These are phyloP conservation scores for Amazona guildingii DNA, from an alignment of 2,113 vertebrate genomes.

Conservation along the genomic window DNA sequence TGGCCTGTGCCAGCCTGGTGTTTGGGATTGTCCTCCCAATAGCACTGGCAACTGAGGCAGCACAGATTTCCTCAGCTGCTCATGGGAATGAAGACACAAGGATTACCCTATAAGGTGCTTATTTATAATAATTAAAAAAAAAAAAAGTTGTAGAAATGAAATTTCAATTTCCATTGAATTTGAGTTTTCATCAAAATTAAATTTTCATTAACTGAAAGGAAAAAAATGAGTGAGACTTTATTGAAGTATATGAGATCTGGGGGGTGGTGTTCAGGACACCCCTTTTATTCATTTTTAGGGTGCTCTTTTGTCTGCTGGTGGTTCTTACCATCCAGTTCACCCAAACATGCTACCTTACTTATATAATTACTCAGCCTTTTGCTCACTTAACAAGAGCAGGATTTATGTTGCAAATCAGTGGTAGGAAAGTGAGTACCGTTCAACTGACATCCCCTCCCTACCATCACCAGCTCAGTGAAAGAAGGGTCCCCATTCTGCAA, in stretches of 20 bases:
- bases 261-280: rapidly evolving
- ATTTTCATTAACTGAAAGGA: not conserved
- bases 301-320: not conserved
- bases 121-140: not conserved
- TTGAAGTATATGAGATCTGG: not conserved
- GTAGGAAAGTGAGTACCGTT: not conserved
- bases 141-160: not conserved
- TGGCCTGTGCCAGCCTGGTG: not conserved
- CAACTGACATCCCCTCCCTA: not conserved
- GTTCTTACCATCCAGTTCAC: not conserved
- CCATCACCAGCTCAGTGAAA: not conserved
- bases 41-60: not conserved
- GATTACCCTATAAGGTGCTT: not conserved
- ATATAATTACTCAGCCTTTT: not conserved
- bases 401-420: not conserved
- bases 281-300: not conserved
- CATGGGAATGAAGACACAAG: not conserved
- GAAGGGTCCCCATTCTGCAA: not conserved
- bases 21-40: not conserved
- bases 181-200: not conserved
- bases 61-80: not conserved
- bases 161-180: not conserved
- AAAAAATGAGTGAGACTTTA: not conserved
- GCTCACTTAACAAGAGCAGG: not conserved
- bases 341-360: not conserved